Conservation (phyloP, 2,113 vertebrate species). For the Xyliphius kryptos region DNA sequence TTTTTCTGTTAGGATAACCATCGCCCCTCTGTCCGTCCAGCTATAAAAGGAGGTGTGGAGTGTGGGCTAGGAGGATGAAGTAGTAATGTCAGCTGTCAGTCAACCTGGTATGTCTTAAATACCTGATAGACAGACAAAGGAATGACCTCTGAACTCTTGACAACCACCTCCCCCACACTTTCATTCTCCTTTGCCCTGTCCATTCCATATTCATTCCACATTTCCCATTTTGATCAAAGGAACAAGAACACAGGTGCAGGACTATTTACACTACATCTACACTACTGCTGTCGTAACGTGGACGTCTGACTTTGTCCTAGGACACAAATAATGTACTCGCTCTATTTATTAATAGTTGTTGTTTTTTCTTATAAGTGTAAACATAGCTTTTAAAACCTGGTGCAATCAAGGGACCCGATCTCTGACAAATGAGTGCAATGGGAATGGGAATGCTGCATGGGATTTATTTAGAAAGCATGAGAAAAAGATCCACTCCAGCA, state of each 20-base stretch:
- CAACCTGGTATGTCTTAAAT: slow-evolving; percentile 41
- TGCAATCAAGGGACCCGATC: too few relatives aligned
- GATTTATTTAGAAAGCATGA: too few relatives aligned
- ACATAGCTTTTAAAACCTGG: too few relatives aligned
- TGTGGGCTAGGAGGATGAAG: too few relatives aligned
- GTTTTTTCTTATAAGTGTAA: too few relatives aligned
- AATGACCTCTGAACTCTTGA: slow-evolving; percentile 28
- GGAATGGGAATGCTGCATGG: too few relatives aligned
- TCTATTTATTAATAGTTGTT: too few relatives aligned
- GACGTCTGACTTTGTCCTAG: too few relatives aligned
- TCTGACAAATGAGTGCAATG: too few relatives aligned
- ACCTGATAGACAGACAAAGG: slow-evolving; percentile 47
- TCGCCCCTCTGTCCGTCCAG: slow-evolving; percentile 64
- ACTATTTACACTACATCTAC: slow-evolving; percentile 8
- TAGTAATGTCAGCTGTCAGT: slow-evolving; percentile 80
- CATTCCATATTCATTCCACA: neutral
- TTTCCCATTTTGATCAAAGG: slow-evolving; percentile 16
- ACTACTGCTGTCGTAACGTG: neutral
- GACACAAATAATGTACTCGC: too few relatives aligned
- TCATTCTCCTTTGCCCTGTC: slow-evolving; percentile 28
- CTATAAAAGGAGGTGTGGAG: slow-evolving; percentile 62
- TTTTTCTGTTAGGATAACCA: slow-evolving; percentile 78
- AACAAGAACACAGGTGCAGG: slow-evolving; percentile 36
- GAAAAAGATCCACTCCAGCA: too few relatives aligned
- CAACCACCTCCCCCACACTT: slow-evolving; percentile 35